Evolutionary conservation across 2,113 vertebrate species (phyloP).

Genomic region (Paradisaea rubra): DNA sequence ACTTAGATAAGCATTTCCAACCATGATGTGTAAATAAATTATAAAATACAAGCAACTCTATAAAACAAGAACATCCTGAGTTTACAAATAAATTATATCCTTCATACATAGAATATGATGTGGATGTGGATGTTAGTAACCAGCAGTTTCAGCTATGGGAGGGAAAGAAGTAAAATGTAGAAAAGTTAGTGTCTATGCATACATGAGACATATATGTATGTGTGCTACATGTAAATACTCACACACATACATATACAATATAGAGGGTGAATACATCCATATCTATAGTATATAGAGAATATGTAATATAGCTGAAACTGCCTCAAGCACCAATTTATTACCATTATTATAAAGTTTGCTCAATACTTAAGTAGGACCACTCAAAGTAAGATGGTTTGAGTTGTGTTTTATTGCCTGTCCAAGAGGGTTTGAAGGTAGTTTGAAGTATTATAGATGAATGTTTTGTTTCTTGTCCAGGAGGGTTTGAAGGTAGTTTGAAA

Average conservation of each 20-base stretch:
- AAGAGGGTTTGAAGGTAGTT: neutral
- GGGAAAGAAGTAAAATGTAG: conserved; percentile 40
- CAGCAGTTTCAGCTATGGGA: conserved; percentile 63
- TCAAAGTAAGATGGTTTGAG: conserved; percentile 59
- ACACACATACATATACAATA: neutral
- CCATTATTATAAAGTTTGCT: conserved; percentile 64
- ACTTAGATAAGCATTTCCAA: conserved; percentile 67
- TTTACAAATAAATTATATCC: conserved; percentile 79
- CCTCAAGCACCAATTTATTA: conserved; percentile 76
- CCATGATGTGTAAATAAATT: conserved; percentile 74
- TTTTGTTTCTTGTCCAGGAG: neutral
- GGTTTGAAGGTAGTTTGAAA: neutral
- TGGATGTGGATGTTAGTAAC: conserved; percentile 15
- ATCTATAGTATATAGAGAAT: conserved; percentile 45
- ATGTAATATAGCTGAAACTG: conserved; percentile 72
- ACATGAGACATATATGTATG: conserved; percentile 41
- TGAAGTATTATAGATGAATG: neutral
- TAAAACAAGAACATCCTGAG: conserved; percentile 72
- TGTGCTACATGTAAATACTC: conserved; percentile 4
- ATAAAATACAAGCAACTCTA: conserved; percentile 72
- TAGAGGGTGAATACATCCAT: conserved; percentile 20
- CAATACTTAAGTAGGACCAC: conserved; percentile 70
- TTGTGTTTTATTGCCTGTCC: neutral
- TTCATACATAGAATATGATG: conserved; percentile 67
- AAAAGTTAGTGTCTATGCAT: conserved; percentile 57